Conservation (phyloP, 2,797 vertebrate species). For the Sebastes taczanowskii region DNA sequence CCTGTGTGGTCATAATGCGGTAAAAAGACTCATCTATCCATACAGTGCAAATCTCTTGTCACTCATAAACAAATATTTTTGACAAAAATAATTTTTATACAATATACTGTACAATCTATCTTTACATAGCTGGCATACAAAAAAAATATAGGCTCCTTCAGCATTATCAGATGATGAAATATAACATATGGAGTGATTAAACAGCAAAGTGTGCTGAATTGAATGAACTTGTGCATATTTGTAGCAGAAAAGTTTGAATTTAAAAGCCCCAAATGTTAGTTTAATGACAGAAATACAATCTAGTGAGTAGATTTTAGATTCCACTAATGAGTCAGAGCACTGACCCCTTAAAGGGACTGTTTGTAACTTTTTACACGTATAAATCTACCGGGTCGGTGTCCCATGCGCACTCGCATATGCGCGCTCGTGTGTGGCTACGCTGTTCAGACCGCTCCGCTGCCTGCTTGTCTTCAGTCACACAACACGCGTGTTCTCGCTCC, state of each 20-base stretch:
- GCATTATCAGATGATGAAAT: not conserved
- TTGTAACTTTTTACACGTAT: too few species aligned
- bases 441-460: too few species aligned
- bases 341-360: not conserved
- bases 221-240: not conserved
- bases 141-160: constrained; percentile 66
- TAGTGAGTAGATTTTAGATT: not conserved
- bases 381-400: accelerated
- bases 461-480: too few species aligned
- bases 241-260: not conserved
- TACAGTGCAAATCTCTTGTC: constrained; percentile 85
- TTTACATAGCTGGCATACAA: constrained; percentile 66
- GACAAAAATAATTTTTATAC: constrained; percentile 77
- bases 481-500: accelerated
- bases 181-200: not conserved
- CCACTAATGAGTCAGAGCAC: not conserved
- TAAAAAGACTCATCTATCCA: constrained; percentile 79
- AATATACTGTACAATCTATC: constrained; percentile 87
- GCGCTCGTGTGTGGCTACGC: too few species aligned
- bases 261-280: not conserved
- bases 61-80: constrained; percentile 65
- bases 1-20: constrained; percentile 77
- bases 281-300: not conserved
- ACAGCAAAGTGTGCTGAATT: not conserved
- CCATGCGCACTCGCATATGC: accelerated